Base-by-base conservation (phyloP, 2,797 vertebrate species). In the Valencia hispanica region DNA sequence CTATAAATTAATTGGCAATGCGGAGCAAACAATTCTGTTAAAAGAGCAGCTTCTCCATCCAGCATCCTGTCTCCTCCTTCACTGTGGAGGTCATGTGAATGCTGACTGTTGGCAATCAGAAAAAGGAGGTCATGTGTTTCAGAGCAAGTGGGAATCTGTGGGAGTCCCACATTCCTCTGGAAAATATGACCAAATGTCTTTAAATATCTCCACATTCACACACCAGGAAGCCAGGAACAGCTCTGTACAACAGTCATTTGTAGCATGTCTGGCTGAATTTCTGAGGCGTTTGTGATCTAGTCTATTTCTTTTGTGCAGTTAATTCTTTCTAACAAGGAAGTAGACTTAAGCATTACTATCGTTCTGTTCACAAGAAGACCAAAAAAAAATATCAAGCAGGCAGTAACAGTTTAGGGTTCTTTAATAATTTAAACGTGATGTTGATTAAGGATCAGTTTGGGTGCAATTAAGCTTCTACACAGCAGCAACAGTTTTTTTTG, bases 171-270 rank as follows among this genome's bases (percentile, higher is more conserved):
- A 88, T 92, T 92, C 81, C 81, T 87, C 80, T 89, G 86, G 88
- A 90, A 92, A 90, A 89, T 87, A 84, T 93, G 88, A 92, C 84
- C 84, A 82, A 86, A 89, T 89, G 85, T 88, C 90, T 93, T 88
- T 84, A 92, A 92, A 93, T 93, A 92, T 82, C 89, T 82, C 73
- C 80, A 75, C 55, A 74, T 63, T 70, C 81, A 82, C 87, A 83
- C 87, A 86, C 79, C 81, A 85, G 69, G 68, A 82, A 68, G 57
- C 73, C 47, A 53, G 84, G 74, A 87, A 82, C 57, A 82, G 78
- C 79, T 72, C 75, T 86, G 71, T 66, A 75, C 69, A 81, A 22
- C 43, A 53, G 41, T 30, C 70, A 45, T 80, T 86, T 78, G 61
- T 32, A 50, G 0, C 27, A 66, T 45, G 7, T 74, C 57, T 73